Percentiles rank a stretch among this genome's conserved stretches.
These are phyloP conservation scores for Cynaeus angustus DNA, from an alignment of 2,888 invertebrate genomes.

Conservation along the genomic window DNA sequence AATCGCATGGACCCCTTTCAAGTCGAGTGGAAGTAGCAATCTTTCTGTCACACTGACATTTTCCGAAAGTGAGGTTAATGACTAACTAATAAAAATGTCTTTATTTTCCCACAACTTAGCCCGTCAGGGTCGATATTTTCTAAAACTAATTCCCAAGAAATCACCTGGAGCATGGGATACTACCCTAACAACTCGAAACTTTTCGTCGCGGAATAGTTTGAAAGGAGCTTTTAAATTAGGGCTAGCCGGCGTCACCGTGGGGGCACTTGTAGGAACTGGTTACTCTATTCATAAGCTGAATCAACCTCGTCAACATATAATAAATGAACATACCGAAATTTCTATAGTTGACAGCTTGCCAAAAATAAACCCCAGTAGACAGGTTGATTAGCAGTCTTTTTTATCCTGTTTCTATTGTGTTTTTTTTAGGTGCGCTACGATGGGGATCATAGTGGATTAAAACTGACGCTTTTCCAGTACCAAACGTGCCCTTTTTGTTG, in stretches of 20 bases:
- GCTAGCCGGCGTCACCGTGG: slow-evolving; percentile 68
- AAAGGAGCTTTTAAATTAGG: slow-evolving; percentile 65
- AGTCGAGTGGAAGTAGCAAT: too few species aligned
- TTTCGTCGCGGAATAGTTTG: slow-evolving; percentile 16
- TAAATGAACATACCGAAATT: slow-evolving; percentile 70
- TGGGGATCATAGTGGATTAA: slow-evolving; percentile 79
- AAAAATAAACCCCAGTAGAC: slow-evolving; percentile 71
- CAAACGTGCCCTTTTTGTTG: slow-evolving; percentile 99
- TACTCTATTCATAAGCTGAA: slow-evolving; percentile 72
- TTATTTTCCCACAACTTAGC: slow-evolving; percentile 49
- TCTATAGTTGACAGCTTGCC: slow-evolving; percentile 67
- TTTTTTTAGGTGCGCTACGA: slow-evolving; percentile 78
- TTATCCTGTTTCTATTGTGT: too few species aligned
- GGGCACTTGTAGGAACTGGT: slow-evolving; percentile 71
- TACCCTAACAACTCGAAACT: slow-evolving; percentile 18
- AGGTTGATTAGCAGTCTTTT: slow-evolving; percentile 66
- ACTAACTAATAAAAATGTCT: slow-evolving; percentile 50
- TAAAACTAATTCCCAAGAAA: slow-evolving; percentile 18
- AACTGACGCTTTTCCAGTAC: slow-evolving; percentile 94
- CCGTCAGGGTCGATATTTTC: slow-evolving; percentile 31
- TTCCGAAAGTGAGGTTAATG: slow-evolving; percentile 5
- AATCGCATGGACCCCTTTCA: too few species aligned
- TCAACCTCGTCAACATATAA: slow-evolving; percentile 69
- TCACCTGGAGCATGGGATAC: too few species aligned
- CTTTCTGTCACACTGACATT: slow-evolving; percentile 6